These are phyloP conservation scores for Arnoldichthys spilopterus DNA, from an alignment of 2,797 vertebrate species.

Conservation along the genomic window DNA sequence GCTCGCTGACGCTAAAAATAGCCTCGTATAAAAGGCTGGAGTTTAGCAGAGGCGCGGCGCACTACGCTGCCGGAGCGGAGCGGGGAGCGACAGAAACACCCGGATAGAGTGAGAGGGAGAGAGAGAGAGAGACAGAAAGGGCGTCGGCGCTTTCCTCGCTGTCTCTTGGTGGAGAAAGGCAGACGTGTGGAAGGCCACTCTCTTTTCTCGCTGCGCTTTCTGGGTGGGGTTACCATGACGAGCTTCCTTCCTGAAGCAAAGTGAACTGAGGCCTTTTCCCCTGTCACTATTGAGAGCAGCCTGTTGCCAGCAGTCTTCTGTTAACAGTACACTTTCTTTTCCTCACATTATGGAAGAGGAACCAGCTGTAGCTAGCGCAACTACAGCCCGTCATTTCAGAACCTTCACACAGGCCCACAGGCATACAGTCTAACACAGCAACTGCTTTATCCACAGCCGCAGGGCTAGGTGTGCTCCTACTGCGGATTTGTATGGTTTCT, in stretches of 20 bases:
- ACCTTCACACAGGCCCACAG: not conserved
- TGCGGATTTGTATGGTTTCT: too few relatives aligned
- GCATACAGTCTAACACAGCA: not conserved
- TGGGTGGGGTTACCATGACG: slow-evolving; percentile 61
- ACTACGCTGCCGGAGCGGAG: slow-evolving; percentile 8
- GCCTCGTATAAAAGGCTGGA: slow-evolving; percentile 57
- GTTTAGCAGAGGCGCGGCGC: slow-evolving; percentile 35
- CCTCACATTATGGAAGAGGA: not conserved
- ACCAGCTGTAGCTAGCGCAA: not conserved
- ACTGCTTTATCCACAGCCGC: slow-evolving; percentile 2
- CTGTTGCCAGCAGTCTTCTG: not conserved
- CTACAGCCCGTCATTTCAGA: too few relatives aligned
- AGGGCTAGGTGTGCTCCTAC: not conserved
- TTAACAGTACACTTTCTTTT: not conserved
- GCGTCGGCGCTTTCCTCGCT: slow-evolving; percentile 16
- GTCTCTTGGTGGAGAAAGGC: slow-evolving; percentile 59
- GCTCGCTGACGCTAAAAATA: slow-evolving; percentile 61
- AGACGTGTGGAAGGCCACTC: slow-evolving; percentile 29
- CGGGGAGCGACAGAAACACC: slow-evolving; percentile 17
- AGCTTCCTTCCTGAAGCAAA: slow-evolving; percentile 51
- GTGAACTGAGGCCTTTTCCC: not conserved
- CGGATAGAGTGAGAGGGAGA: not conserved
- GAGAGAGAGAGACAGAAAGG: not conserved
- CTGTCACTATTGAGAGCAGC: slow-evolving; percentile 9
- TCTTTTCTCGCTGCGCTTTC: slow-evolving; percentile 53